Evolutionary conservation across 2,113 vertebrate species (phyloP).

Genomic region (Siniperca chuatsi): DNA sequence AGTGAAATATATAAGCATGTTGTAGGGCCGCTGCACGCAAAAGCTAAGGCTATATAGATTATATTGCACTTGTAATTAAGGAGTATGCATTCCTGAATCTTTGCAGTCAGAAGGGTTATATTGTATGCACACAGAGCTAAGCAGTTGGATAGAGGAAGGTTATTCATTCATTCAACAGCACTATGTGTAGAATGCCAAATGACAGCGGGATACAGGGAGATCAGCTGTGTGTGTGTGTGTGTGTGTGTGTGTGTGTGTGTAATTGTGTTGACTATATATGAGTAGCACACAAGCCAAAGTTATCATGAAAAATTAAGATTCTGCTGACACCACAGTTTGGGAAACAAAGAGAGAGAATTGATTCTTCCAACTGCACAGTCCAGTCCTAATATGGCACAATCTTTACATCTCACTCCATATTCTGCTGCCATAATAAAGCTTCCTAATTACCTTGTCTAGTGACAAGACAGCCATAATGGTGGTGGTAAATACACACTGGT

Average conservation of each 20-base stretch:
- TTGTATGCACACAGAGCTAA: background rate
- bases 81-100: conserved; percentile 26
- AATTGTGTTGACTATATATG: conserved; percentile 2
- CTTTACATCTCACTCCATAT: conserved; percentile 63
- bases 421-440: conserved; percentile 50
- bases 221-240: conserved; percentile 22
- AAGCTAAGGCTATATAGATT: conserved; percentile 39
- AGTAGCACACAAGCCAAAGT: conserved; percentile 40
- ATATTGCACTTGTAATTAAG: conserved; percentile 32
- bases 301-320: conserved; percentile 65
- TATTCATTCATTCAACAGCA: conserved; percentile 49
- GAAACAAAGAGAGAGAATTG: conserved; percentile 67
- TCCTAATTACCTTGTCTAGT: conserved; percentile 57
- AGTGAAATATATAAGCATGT: conserved; percentile 31
- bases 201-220: conserved; percentile 29
- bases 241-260: conserved; percentile 8
- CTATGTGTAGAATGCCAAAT: conserved; percentile 59
- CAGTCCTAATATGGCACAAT: conserved; percentile 59
- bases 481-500: conserved; percentile 50
- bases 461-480: conserved; percentile 43
- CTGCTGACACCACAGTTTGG: conserved; percentile 62
- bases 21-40: background rate
- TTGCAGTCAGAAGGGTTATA: conserved; percentile 37
- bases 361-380: conserved; percentile 55
- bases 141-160: conserved; percentile 35